Base-by-base conservation (phyloP, 1,140 invertebrate species). In the Drosophila hydei region DNA sequence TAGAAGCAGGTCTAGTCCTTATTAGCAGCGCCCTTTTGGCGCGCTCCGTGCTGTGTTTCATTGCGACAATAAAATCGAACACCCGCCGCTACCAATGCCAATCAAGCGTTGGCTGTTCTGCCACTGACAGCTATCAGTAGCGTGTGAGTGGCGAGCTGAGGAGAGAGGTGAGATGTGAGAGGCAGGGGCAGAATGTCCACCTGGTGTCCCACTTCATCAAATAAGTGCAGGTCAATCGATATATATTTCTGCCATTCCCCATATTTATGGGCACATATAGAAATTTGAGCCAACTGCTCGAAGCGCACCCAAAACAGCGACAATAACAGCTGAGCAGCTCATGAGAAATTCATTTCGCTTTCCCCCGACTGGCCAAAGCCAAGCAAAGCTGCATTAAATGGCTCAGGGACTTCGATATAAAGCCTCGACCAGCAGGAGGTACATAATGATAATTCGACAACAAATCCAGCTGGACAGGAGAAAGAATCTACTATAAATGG, bases 271-370 rank as follows among this genome's bases (percentile, higher is more conserved):
- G 72, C 80, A 79, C 79, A 79, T 72, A 64, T 40, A 23, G 77
- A 75, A 75, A 70, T 71, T 64, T 54, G 50, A n/a, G 38, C 71
- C 55, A 73, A 68, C 68, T 69, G 64, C 19, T 47, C n/a, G n/a
- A n/a, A n/a, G n/a, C n/a, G n/a, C n/a, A n/a, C n/a, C n/a, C n/a
- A n/a, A n/a, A 68, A 67, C 76, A 72, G 60, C 63, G 61, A 59
- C 74, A 77, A 79, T 76, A 81, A 71, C 74, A 75, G 64, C 62
- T 70, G 69, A 70, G 58, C 19, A 48, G 64, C 79, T 83, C 79
- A 83, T 83, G 79, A 83, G 75, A 78, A 83, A 83, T 83, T 83
- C 79, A 83, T 83, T 78, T 72, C 61, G 71, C 65, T 83, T 72
- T 48, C 78, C 81, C 79, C 73, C 70, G 79, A 83, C 60, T 83